Base-by-base conservation (phyloP, 2,888 invertebrate species). In the Polydrusus tereticollis region DNA sequence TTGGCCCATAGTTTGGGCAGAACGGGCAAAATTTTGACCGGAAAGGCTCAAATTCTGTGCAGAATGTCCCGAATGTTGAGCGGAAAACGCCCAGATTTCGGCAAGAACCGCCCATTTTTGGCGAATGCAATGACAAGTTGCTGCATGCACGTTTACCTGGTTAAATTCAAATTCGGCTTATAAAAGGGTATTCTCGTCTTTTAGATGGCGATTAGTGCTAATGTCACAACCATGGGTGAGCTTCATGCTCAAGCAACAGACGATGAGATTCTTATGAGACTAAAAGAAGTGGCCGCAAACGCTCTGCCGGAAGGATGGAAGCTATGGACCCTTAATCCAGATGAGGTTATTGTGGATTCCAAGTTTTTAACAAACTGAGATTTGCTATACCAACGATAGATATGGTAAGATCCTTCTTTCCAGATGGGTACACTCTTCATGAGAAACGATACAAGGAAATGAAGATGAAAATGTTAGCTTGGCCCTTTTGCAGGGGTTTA, bases 391-490 rank as follows among this genome's bases (percentile, higher is more conserved):
- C 57, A 12, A 57, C 57, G 18, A 26, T 57, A 10, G 57, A 36
- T 16, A 23, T 57, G 18, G 57, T 36, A 21, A 23, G 23, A 36
- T 21, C 57, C 57, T 57, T 57, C 23, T 14, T 33, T 36, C 57
- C 57, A 16, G 33, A 57, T 12, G 57, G 57, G 7, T 36, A 16
- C 14, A 57, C 16, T 26, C 29, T 57, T 57, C 29, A 33, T 36
- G 57, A 57, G 12, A 57, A 26, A 36, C 57, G 29, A 3, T 57
- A 57, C 18, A 57, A 36, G 29, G 36, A 57, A 16, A 57, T 57
- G 18, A 57, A 57, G 36, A 36, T 57, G 33, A 57, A 57, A 26
- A 57, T 57, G 57, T 36, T 57, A 14, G n/a, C 33, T 18, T 57
- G 57, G 57, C 29, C 29, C 18, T 57, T 57, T 57, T 57, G 36